Base-by-base conservation (phyloP, 2,113 vertebrate species). In the Lota lota region DNA sequence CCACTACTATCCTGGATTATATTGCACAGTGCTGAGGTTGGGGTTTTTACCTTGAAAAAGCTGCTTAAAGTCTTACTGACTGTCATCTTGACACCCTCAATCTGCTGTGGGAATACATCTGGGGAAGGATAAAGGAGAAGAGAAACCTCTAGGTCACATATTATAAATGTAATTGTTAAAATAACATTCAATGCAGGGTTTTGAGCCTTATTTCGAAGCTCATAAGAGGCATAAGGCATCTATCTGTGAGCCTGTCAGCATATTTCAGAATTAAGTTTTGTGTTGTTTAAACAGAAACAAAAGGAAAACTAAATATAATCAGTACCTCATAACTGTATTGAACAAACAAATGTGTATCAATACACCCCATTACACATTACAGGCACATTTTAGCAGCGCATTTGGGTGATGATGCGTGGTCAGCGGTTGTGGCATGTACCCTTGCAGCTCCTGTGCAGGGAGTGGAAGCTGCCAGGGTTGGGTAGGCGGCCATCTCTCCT, bases 61-160 rank as follows among this genome's bases (percentile, higher is more conserved):
- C 94, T 96, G 89, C 95, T 98, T 67, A 98, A 91, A 66, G 92
- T 92, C 88, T 96, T 97, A 86, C 94, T 98, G 79, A 98, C 78
- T 33, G 95, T 89, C 80, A 98, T 90, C 87, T 95, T 96, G 73
- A 98, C 93, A 0, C 96, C 97, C 76, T 98, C 97, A 85, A 95
- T 94, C 88, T 98, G 97, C 79, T 94, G 94, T 50, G 96, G 97
- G 88, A 98, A 98, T n/a, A 98, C 94, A 75, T 97, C 96, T 98
- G 83, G 2, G 75, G 67, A 24, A 28, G 20, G 21, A 68, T 66
- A 15, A 71, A 22, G 70, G 40, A 8, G 21, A 53, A 22, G 36
- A 11, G 18, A 1, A 64, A 64, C 7, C 24, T 36, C n/a, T 17
- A 67, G 17, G 16, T 3, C 53, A n/a, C 17, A 10, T 17, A 18